Evolutionary conservation across 2,797 vertebrate species (phyloP).

Genomic region (Eulemur rubriventer): DNA sequence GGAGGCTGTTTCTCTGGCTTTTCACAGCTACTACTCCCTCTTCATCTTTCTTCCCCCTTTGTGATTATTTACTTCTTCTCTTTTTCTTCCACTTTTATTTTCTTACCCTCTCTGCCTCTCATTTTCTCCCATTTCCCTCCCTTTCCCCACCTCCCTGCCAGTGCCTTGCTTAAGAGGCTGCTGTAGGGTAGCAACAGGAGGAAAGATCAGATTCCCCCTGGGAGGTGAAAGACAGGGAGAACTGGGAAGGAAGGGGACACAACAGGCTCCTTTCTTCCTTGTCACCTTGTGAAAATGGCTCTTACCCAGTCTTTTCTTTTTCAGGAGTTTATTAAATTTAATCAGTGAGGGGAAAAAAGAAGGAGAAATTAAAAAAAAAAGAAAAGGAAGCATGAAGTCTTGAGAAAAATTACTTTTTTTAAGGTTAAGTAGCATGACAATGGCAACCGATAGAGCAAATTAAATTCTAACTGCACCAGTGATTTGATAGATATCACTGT

Average conservation of each 20-base stretch:
- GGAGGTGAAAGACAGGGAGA: neutral
- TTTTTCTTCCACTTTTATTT: neutral
- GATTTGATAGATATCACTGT: conserved; percentile 81
- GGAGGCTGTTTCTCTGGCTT: neutral
- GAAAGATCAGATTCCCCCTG: neutral
- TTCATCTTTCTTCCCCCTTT: neutral
- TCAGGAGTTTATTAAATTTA: conserved; percentile 68
- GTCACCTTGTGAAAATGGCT: conserved; percentile 33
- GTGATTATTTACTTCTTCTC: neutral
- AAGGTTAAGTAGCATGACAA: conserved; percentile 80
- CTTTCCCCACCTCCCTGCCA: too few relatives aligned
- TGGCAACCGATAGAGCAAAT: conserved; percentile 82
- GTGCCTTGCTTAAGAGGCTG: neutral
- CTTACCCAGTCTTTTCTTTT: conserved; percentile 20
- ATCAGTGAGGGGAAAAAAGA: conserved; percentile 31
- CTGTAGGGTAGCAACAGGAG: neutral
- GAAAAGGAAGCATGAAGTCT: conserved; percentile 76
- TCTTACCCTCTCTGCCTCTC: neutral
- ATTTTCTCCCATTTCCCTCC: neutral
- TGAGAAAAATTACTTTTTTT: conserved; percentile 78
- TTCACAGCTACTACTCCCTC: neutral
- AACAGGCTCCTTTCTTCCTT: neutral
- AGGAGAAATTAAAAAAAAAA: conserved; percentile 69
- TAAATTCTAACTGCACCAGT: conserved; percentile 78
- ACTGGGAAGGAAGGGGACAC: neutral